A percentile compares a stretch with the other conserved stretches of the same genome.
These are phyloP conservation scores for Plutella xylostella DNA, from an alignment of 2,888 invertebrate species.

Conservation along the genomic window DNA sequence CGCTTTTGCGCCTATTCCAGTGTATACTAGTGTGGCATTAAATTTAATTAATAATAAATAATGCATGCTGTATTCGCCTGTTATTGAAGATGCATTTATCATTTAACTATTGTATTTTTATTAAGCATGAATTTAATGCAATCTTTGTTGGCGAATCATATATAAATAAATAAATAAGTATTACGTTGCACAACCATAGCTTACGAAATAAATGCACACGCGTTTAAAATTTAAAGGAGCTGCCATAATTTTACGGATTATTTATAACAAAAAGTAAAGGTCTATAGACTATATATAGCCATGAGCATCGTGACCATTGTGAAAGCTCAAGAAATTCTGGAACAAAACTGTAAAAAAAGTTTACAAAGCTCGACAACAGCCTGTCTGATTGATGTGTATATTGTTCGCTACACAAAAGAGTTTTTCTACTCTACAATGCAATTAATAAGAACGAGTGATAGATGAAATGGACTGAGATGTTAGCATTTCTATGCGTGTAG, in stretches of 20 bases:
- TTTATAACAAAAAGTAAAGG: slow-evolving; percentile 35
- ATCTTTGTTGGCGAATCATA: too few relatives aligned
- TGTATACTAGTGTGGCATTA: too few relatives aligned
- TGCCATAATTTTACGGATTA: slow-evolving; percentile 48
- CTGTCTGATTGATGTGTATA: slow-evolving; percentile 47
- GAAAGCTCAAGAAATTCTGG: slow-evolving; percentile 26
- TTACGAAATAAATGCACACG: slow-evolving; percentile 7
- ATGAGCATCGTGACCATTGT: slow-evolving; percentile 20
- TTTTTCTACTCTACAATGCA: slow-evolving; percentile 26
- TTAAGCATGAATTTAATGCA: too few relatives aligned
- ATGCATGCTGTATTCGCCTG: too few relatives aligned
- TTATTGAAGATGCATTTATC: too few relatives aligned
- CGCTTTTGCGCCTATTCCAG: too few relatives aligned
- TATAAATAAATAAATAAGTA: too few relatives aligned
- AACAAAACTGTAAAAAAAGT: slow-evolving; percentile 36
- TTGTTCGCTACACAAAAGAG: slow-evolving; percentile 31
- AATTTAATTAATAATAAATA: too few relatives aligned
- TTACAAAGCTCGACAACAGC: slow-evolving; percentile 13
- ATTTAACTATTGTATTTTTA: too few relatives aligned
- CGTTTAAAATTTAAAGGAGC: slow-evolving; percentile 26
- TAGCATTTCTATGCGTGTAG: not conserved
- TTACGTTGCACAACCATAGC: too few relatives aligned
- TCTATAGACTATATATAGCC: slow-evolving; percentile 23
- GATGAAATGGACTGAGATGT: not conserved
- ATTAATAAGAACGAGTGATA: slow-evolving; percentile 16